Base-by-base conservation (phyloP, 2,888 invertebrate genomes). In the Euclidia mi region DNA sequence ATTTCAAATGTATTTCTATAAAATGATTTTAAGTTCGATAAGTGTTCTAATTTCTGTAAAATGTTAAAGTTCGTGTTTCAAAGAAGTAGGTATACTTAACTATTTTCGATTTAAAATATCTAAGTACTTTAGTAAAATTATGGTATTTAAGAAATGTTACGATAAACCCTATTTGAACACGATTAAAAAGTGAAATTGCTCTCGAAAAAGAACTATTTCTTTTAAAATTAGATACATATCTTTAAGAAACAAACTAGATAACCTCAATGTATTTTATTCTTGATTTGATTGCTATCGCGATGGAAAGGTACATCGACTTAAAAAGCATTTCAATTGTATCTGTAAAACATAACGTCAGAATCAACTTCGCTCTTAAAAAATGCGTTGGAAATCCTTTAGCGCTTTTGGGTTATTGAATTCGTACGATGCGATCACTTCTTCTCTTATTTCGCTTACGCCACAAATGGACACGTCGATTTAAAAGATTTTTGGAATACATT, bases 401-500 rank as follows among this genome's bases (percentile, higher is more conserved):
- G 61, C 56, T 63, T 9, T 65, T 62, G 55, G 58, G 66, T 72
- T 76, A 76, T 75, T 72, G 72, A 71, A 75, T 71, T 71, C 70
- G 59, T 55, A 51, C 51, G 56, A 64, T 53, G 50, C 49, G 58
- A 56, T 74, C 62, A 46, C 41, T 66, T 38, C 12, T 69, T 64
- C 60, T 72, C 69, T 75, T 65, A 70, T 69, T 77, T 65, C 61
- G 52, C 72, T 55, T 69, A 63, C 56, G 48, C 55, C 60, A 50
- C 58, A 72, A 74, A 77, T 70, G 77, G 73, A 74, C 81, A 80
- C 59, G 70, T 76, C 71, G 58, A 68, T 70, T 65, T 72, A 76
- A 78, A 79, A 76, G 75, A 67, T 79, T 76, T 77, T 76, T 45
- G 56, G 70, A 78, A 81, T 79, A 81, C 79, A 79, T 82, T 83